Conservation (phyloP, 30 jellyfish, hydroid and myxozoan genomes). For the Turritopsis dohrnii region DNA sequence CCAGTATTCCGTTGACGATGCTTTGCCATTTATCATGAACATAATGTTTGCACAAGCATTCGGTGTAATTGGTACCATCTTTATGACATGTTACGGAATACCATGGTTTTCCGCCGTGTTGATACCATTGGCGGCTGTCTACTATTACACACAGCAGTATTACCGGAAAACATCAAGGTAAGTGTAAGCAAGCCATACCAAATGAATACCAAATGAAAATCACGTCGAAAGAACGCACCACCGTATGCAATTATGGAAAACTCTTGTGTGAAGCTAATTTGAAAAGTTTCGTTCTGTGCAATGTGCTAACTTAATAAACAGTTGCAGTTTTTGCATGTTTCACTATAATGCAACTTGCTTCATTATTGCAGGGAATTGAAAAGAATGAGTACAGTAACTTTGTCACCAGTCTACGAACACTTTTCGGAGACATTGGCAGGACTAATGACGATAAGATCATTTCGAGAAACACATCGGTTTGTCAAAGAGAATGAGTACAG, state of each 20-base stretch:
- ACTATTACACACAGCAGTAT: conserved; percentile 67
- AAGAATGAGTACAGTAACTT: conserved; percentile 67
- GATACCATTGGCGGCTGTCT: conserved; percentile 73
- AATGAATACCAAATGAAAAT: too few species aligned
- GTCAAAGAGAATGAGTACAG: conserved; percentile 63
- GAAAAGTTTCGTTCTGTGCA: too few species aligned
- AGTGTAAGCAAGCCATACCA: not conserved
- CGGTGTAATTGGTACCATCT: conserved; percentile 88
- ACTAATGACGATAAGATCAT: conserved; percentile 71
- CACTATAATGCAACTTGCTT: not conserved
- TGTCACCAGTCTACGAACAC: conserved; percentile 96
- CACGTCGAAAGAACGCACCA: too few species aligned
- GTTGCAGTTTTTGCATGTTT: too few species aligned
- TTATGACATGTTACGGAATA: conserved; percentile 91
- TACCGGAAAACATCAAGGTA: conserved; percentile 97
- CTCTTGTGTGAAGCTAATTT: too few species aligned
- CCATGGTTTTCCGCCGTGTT: conserved; percentile 97
- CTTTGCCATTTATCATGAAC: conserved; percentile 89
- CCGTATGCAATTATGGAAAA: too few species aligned
- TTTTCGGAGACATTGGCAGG: conserved; percentile 95
- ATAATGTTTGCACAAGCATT: conserved; percentile 80
- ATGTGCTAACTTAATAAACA: too few species aligned
- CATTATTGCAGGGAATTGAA: conserved; percentile 68
- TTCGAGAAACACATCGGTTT: conserved; percentile 73
- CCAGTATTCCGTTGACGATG: conserved; percentile 90